These are phyloP conservation scores for Spea bombifrons DNA, from an alignment of 2,113 vertebrate species.

Conservation along the genomic window DNA sequence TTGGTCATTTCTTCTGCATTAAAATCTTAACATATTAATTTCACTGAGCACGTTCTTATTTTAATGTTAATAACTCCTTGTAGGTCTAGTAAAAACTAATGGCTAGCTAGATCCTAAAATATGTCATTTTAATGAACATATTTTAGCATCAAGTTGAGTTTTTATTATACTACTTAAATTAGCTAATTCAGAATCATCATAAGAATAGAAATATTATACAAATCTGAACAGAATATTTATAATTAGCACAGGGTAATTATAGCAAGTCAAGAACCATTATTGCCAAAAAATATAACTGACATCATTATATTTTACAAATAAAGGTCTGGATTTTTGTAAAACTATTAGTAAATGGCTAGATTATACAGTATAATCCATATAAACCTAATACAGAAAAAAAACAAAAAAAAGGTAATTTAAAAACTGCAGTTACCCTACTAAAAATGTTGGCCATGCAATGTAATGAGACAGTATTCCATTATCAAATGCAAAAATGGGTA, in stretches of 20 bases:
- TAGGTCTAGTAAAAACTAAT: conserved; percentile 45
- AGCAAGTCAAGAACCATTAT: not conserved
- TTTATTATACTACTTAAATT: conserved; percentile 31
- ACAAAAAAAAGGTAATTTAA: too few species aligned
- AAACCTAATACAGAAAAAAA: too few species aligned
- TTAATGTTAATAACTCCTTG: conserved; percentile 42
- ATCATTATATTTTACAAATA: too few species aligned
- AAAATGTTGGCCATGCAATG: too few species aligned
- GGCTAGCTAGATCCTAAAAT: conserved; percentile 39
- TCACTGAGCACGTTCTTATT: conserved; percentile 22
- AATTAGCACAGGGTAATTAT: not conserved
- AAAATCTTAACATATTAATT: conserved; percentile 37
- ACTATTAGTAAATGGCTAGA: too few species aligned
- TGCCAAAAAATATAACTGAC: too few species aligned
- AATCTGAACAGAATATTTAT: conserved; percentile 14
- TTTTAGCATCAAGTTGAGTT: conserved; percentile 31
- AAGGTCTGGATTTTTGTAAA: not conserved
- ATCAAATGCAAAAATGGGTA: too few species aligned
- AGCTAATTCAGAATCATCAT: conserved; percentile 3
- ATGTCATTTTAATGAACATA: conserved; percentile 45
- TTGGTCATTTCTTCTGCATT: conserved; percentile 42
- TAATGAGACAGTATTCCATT: too few species aligned
- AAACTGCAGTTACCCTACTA: too few species aligned
- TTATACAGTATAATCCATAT: too few species aligned
- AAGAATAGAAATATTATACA: conserved; percentile 7